These are phyloP conservation scores for Drosophila melanica DNA, from an alignment of 1,140 invertebrate species.

Conservation along the genomic window DNA sequence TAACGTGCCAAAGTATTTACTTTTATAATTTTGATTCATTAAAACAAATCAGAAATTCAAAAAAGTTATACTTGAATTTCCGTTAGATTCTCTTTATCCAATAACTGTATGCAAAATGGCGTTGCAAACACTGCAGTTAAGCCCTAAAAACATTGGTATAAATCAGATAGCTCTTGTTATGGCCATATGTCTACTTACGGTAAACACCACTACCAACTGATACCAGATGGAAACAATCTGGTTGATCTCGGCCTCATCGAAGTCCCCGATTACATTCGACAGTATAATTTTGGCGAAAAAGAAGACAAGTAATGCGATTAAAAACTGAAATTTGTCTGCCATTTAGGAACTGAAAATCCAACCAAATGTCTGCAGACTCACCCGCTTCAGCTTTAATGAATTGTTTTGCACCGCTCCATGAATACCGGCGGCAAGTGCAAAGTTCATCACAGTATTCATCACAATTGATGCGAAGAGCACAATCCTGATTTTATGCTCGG, in stretches of 20 bases:
- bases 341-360: too few species aligned
- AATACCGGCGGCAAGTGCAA: constrained; percentile 8
- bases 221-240: constrained; percentile 10
- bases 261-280: constrained; percentile 2
- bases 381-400: neutral
- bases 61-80: constrained; percentile 5
- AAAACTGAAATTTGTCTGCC: constrained; percentile 17
- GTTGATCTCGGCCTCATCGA: neutral
- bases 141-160: constrained; percentile 2
- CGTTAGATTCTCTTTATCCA: neutral
- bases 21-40: neutral
- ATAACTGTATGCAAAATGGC: constrained; percentile 6
- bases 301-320: constrained; percentile 15
- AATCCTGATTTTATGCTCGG: neutral
- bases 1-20: too few species aligned
- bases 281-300: constrained; percentile 30
- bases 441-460: constrained; percentile 11
- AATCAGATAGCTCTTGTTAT: neutral
- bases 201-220: constrained; percentile 6
- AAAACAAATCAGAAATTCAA: neutral
- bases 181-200: constrained; percentile 7
- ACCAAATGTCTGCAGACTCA: neutral
- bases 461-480: constrained; percentile 9
- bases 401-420: constrained; percentile 4
- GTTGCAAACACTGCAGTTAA: neutral